phyloP scores from a whole-genome alignment of 2,113 vertebrate genomes.

The Galemys pyrenaicus region DNA sequence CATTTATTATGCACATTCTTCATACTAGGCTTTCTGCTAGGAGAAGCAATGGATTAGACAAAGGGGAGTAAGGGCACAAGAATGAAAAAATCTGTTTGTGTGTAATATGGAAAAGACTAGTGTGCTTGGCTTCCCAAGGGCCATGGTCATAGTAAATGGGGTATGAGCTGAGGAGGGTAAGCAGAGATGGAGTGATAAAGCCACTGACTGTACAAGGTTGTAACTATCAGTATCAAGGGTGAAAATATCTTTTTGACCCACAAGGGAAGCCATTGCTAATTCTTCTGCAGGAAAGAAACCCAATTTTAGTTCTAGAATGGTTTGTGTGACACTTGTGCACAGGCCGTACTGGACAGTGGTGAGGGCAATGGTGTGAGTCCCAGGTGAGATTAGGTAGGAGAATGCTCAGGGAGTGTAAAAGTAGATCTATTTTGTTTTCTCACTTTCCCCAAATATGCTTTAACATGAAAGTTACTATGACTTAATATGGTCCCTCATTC shows the following conservation, averaged over 20 bases:
- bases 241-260: neutral
- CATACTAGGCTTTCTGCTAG: neutral
- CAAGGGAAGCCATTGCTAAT: neutral
- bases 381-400: neutral
- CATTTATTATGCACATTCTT: neutral
- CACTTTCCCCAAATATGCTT: neutral
- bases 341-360: rapidly evolving
- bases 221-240: neutral
- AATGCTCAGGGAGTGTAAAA: neutral
- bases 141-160: no score
- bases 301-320: neutral
- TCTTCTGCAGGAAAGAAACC: neutral
- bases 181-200: neutral
- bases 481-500: neutral
- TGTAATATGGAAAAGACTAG: neutral
- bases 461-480: neutral
- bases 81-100: neutral
- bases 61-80: neutral
- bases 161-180: neutral
- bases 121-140: neutral
- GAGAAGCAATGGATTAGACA: neutral
- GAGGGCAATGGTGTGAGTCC: neutral
- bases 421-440: neutral
- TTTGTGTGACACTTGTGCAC: neutral
- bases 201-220: neutral